Conservation (phyloP, 2,888 invertebrate genomes). For the Onchidella celtica region DNA sequence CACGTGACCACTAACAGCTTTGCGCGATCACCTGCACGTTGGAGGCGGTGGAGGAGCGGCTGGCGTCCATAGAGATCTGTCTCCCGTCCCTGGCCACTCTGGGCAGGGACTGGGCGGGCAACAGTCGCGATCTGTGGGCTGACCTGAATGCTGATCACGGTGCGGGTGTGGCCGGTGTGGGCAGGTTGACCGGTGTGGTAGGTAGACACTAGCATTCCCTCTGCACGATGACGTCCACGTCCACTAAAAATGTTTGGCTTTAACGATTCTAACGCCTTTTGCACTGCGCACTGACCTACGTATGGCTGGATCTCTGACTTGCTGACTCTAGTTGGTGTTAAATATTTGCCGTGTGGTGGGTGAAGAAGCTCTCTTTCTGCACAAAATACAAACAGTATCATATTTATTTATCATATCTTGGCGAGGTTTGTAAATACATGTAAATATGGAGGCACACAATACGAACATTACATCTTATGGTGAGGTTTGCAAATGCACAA, state of each 20-base stretch:
- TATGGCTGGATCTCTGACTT: no score
- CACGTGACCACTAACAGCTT: constrained; percentile 31
- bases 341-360: no score
- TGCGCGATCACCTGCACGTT: constrained; percentile 20
- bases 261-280: background rate
- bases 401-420: no score
- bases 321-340: no score
- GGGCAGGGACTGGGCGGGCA: constrained; percentile 14
- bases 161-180: no score
- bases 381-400: no score
- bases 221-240: constrained; percentile 28
- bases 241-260: no score
- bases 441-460: no score
- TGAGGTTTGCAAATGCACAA: no score
- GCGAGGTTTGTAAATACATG: no score
- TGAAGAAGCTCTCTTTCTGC: no score
- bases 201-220: background rate
- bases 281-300: background rate
- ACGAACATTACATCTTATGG: no score
- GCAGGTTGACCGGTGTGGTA: constrained; percentile 38
- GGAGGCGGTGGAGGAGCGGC: constrained; percentile 31
- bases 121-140: constrained; percentile 3
- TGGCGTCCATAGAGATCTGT: constrained; percentile 32
- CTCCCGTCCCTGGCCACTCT: constrained; percentile 38
- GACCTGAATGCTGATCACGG: background rate